Evolutionary conservation across 2,797 vertebrate species (phyloP).

Genomic region (Lepidocolaptes lacrymiger): DNA sequence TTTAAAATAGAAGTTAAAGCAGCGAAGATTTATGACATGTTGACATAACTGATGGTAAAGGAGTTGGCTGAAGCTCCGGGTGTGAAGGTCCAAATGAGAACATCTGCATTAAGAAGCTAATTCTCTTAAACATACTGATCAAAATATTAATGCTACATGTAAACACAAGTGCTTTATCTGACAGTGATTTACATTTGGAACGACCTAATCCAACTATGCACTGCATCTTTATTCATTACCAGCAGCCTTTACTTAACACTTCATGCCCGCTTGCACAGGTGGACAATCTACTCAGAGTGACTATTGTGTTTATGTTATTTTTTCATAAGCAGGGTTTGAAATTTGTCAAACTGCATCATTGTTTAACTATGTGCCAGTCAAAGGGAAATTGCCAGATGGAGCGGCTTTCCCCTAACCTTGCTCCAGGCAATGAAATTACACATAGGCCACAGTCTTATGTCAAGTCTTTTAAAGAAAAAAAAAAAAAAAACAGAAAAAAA

Average conservation of each 20-base stretch:
- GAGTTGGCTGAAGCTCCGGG: constrained; percentile 76
- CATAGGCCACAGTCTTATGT: constrained; percentile 80
- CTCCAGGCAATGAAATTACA: constrained; percentile 84
- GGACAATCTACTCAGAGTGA: constrained; percentile 82
- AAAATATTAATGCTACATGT: constrained; percentile 88
- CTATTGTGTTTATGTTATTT: constrained; percentile 90
- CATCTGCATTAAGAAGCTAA: constrained; percentile 89
- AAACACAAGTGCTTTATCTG: constrained; percentile 88
- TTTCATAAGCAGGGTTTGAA: constrained; percentile 92
- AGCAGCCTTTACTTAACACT: constrained; percentile 87
- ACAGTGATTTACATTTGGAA: constrained; percentile 87
- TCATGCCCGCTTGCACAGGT: constrained; percentile 85
- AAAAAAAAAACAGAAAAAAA: not conserved
- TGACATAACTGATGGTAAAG: constrained; percentile 82
- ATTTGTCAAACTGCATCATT: constrained; percentile 97
- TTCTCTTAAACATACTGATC: constrained; percentile 88
- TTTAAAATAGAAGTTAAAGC: constrained; percentile 76
- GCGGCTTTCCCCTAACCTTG: constrained; percentile 82
- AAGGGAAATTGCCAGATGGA: constrained; percentile 87
- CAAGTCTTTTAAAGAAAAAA: constrained; percentile 61
- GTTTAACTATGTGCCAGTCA: constrained; percentile 91
- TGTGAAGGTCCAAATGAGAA: constrained; percentile 79
- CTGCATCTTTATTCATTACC: constrained; percentile 86
- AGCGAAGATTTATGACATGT: constrained; percentile 84
- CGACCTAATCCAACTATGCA: constrained; percentile 83